Evolutionary conservation across 2,888 invertebrate genomes (phyloP), one percentile per base, ranked within the genome.

Genomic region (Ypsolopha scabrella): DNA sequence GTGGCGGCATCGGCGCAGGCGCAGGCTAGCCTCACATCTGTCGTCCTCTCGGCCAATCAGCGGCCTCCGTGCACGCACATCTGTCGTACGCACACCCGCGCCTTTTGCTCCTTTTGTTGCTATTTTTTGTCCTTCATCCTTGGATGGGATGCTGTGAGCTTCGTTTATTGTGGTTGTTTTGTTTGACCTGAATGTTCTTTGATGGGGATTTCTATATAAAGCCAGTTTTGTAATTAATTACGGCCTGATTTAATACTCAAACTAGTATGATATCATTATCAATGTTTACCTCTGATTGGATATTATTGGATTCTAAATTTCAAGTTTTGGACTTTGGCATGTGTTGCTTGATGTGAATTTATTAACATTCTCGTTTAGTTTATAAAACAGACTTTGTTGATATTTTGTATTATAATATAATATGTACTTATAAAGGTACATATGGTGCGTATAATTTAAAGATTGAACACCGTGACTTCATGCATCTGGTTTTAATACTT

Each of bases 1-100:
- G n/a, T n/a, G n/a, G n/a, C n/a, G n/a, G n/a, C 38, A 24, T 10
- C 24, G 6, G 35, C 39, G 44, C 44, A 13, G 7, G 44, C 37
- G 50, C 51, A 49, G 35, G 14, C 35, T 41, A 7, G 39, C 14
- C 33, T 64, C 67, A 67, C 82, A 83, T 80, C 82, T 85, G 82
- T 70, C 69, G 68, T 50, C 49, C 55, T 54, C 36, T 56, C 62
- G 61, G 58, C 83, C 81, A 82, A 83, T 85, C 72, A 74, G 68
- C 57, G 62, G 61, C 70, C 65, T 67, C 71, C 68, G 70, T 66
- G 41, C 53, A 61, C 68, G 68, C 72, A 75, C 85, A 85, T 80
- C 85, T 85, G 85, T 72, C 69, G 65, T 64, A 60, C 62, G 64
- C 62, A 65, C 67, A 63, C 69, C 69, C 65, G 68, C 66, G 60